phyloP scores from a whole-genome alignment of 2,888 invertebrate genomes.

The Melangyna quadrimaculata region DNA sequence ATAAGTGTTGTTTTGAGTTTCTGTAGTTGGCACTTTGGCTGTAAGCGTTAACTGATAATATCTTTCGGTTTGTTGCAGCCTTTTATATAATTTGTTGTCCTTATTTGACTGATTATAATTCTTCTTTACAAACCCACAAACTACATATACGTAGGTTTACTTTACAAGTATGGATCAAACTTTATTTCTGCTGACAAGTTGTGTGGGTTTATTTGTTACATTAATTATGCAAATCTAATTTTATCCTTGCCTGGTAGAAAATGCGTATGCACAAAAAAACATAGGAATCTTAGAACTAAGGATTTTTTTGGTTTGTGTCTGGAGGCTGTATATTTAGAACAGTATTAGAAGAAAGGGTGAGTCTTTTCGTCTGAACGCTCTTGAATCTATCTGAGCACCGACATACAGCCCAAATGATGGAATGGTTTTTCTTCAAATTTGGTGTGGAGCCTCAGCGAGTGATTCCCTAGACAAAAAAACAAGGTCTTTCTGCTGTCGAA shows the following conservation, averaged over 20 bases:
- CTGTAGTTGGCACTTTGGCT: neutral
- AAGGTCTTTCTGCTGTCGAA: too few species aligned
- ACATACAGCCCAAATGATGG: too few species aligned
- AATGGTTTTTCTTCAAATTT: too few species aligned
- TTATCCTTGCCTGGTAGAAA: neutral
- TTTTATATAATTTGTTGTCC: neutral
- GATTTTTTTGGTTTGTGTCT: too few species aligned
- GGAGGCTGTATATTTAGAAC: too few species aligned
- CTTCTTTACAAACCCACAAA: neutral
- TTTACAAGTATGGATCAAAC: slow-evolving; percentile 7
- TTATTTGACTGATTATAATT: neutral
- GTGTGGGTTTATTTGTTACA: slow-evolving; percentile 55
- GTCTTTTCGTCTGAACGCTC: too few species aligned
- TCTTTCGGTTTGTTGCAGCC: neutral
- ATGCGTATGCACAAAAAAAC: slow-evolving; percentile 54
- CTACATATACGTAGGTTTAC: neutral
- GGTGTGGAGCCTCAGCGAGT: too few species aligned
- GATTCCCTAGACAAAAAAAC: too few species aligned
- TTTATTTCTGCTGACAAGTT: slow-evolving; percentile 48
- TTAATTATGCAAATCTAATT: slow-evolving; percentile 63
- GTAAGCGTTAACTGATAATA: neutral
- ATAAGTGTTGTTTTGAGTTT: neutral
- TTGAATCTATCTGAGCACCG: too few species aligned
- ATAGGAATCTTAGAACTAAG: neutral
- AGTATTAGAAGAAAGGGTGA: too few species aligned